phyloP scores from a whole-genome alignment of 2,888 invertebrate species.

The Camptogramma bilineatum region DNA sequence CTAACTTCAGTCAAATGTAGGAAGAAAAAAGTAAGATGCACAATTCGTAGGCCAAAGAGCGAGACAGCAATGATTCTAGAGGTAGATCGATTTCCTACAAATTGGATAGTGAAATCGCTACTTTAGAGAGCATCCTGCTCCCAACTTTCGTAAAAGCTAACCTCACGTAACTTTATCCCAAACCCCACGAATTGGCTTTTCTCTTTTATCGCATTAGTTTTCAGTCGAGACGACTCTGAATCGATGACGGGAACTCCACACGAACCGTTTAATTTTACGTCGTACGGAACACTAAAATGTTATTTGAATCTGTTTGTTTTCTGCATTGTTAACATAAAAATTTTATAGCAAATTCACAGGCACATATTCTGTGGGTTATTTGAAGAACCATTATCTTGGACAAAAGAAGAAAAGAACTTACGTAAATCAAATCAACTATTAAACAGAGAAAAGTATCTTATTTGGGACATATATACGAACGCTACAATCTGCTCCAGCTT shows the following conservation, averaged over 20 bases:
- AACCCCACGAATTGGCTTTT: constrained; percentile 46
- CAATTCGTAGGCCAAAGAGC: too few relatives aligned
- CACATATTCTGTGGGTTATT: not conserved
- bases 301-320: constrained; percentile 21
- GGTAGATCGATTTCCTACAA: too few relatives aligned
- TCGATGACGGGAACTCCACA: constrained; percentile 48
- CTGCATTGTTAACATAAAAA: not conserved
- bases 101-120: too few relatives aligned
- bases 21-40: too few relatives aligned
- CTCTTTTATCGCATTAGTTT: constrained; percentile 55
- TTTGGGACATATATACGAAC: too few relatives aligned
- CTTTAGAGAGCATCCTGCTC: constrained; percentile 12
- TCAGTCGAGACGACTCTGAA: constrained; percentile 44
- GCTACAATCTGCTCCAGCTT: too few relatives aligned
- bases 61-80: too few relatives aligned
- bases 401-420: not conserved
- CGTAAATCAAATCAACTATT: not conserved
- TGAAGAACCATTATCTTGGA: not conserved
- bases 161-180: constrained; percentile 48
- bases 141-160: constrained; percentile 36
- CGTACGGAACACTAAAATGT: constrained; percentile 32
- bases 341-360: not conserved
- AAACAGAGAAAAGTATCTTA: too few relatives aligned
- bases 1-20: too few relatives aligned
- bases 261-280: constrained; percentile 44